Base-by-base conservation (phyloP, 2,113 vertebrate species). In the Muntiacus muntjak region DNA sequence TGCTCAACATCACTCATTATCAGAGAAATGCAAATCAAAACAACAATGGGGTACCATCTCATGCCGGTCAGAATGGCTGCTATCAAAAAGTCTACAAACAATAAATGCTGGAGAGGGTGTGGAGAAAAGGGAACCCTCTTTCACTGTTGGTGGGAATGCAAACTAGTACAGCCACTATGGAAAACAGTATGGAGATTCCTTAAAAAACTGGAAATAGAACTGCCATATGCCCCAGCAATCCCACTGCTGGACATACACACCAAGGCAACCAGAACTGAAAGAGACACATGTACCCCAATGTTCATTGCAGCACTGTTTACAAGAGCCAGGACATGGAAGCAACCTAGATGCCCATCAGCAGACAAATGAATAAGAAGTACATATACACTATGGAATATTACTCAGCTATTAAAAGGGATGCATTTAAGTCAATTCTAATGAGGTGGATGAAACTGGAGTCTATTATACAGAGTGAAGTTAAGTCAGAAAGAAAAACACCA, bases 281-380 rank as follows among this genome's bases (percentile, higher is more conserved):
- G 62, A 64, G 62, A 64, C 1, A 62, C 0, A 3, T n/a, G 7
- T 17, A n/a, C 15, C 15, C 0, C 3, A 33, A 64, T 64, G 62
- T n/a, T 64, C 62, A 64, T 2, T 0, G 0, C 30, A 62, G 30
- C 30, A 62, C 28, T 62, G 60, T 62, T 62, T 67, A n/a, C 16
- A 67, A 67, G 10, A 67, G 33, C 16, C 62, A 67, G 17, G 62
- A n/a, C 62, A 19, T 67, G 62, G 62, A 67, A 67, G 62, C 33
- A 67, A 64, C 33, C 7, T 10, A n/a, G 33, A 67, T 67, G 62
- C 2, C 1, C 33, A 67, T 19, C 2, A 9, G 33, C 16, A 19
- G 62, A n/a, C 0, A 2, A 67, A 67, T 19, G 8, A 16, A n/a
- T 67, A 67, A 67, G 62, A 67, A 67, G 62, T n/a, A 10, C 62